Conservation (phyloP, 2,113 vertebrate species). For the Camelus dromedarius region DNA sequence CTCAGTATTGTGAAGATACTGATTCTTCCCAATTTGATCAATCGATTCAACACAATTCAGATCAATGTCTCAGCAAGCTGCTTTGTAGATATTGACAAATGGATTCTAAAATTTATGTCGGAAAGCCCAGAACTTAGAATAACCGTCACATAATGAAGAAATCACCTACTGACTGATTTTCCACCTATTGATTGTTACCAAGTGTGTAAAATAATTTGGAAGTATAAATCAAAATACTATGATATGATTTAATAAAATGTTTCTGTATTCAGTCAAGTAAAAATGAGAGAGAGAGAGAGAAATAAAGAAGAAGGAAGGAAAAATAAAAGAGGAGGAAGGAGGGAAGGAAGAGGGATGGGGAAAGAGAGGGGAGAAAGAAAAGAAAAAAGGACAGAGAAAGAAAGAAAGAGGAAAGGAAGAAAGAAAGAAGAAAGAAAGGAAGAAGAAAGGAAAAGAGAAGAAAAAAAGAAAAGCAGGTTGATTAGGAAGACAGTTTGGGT, state of each 20-base stretch:
- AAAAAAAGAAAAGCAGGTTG: background rate
- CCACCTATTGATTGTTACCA: too few relatives aligned
- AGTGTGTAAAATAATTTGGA: background rate
- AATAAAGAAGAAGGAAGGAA: background rate
- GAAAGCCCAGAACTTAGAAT: background rate
- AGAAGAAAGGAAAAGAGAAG: background rate
- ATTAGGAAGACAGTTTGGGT: background rate
- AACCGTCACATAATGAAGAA: background rate
- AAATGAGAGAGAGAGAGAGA: background rate
- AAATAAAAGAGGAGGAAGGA: background rate
- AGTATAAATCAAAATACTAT: background rate
- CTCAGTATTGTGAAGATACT: background rate
- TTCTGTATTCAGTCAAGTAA: background rate
- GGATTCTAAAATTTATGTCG: background rate
- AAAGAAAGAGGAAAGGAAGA: background rate
- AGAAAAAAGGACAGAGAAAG: background rate
- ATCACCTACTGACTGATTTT: background rate
- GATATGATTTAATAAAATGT: background rate
- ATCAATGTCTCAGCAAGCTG: background rate
- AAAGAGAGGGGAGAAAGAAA: background rate
- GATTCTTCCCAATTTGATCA: background rate
- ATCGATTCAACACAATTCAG: background rate
- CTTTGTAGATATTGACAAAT: background rate
- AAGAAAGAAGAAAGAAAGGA: background rate
- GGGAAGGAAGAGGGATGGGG: fast-evolving